These are phyloP conservation scores for Nannoperca obscura DNA, from an alignment of 2,797 vertebrate species.

Conservation along the genomic window DNA sequence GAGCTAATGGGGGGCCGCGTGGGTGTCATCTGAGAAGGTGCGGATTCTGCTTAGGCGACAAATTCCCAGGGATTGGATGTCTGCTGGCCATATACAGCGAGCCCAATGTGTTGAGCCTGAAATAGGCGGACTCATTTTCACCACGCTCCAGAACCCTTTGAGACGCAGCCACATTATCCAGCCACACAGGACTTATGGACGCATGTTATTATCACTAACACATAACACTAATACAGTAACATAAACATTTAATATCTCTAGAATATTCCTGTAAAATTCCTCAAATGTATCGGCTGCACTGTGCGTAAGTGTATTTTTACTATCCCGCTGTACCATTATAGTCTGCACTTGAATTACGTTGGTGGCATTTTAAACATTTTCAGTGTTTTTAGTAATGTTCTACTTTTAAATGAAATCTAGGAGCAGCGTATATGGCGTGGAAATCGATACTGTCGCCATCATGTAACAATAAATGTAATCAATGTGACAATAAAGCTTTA, in stretches of 20 bases:
- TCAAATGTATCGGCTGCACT: neutral
- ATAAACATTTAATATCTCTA: neutral
- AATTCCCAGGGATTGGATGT: constrained; percentile 85
- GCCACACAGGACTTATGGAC: neutral
- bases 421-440: neutral
- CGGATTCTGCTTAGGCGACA: constrained; percentile 78
- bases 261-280: neutral
- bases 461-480: neutral
- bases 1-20: constrained; percentile 2
- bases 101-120: constrained; percentile 78
- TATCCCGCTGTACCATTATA: fast-evolving
- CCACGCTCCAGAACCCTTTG: constrained; percentile 36
- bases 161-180: neutral
- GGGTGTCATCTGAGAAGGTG: constrained; percentile 61
- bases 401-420: neutral
- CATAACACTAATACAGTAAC: neutral
- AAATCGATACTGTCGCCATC: too few species aligned
- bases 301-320: neutral
- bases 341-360: neutral
- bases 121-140: constrained; percentile 78
- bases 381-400: neutral
- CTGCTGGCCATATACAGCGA: constrained; percentile 81
- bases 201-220: neutral
- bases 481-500: fast-evolving
- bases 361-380: neutral